A percentile compares a stretch with the other conserved stretches of the same genome.
These are phyloP conservation scores for Hesperia comma DNA, from an alignment of 2,888 invertebrate genomes.

Conservation along the genomic window DNA sequence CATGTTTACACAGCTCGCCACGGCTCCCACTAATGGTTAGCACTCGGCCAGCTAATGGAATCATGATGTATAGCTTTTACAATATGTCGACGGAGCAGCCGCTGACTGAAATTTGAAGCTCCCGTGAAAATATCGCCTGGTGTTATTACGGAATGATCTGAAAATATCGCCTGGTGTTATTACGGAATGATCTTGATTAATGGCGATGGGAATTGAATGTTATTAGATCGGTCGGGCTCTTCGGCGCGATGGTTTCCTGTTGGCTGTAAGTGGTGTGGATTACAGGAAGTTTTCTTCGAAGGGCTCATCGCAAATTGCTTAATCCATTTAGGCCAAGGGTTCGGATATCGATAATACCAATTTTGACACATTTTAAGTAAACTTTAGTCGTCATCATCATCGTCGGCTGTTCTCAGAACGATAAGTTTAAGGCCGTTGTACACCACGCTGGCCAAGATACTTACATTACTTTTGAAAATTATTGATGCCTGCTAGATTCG, in stretches of 20 bases:
- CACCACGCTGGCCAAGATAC: too few relatives aligned
- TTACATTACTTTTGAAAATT: too few relatives aligned
- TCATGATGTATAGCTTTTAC: constrained; percentile 33
- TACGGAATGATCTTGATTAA: too few relatives aligned
- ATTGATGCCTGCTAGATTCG: too few relatives aligned
- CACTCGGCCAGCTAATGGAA: constrained; percentile 31
- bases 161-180: background rate
- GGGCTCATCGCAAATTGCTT: too few relatives aligned
- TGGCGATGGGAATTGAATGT: background rate
- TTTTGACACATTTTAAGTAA: too few relatives aligned
- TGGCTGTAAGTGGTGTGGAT: background rate
- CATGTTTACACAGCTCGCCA: constrained; percentile 14
- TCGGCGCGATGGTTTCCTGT: background rate
- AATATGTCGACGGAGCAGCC: constrained; percentile 15
- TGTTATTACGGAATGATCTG: background rate
- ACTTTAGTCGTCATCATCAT: too few relatives aligned
- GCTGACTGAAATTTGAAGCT: constrained; percentile 4
- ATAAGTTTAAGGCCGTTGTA: too few relatives aligned
- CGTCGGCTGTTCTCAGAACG: too few relatives aligned
- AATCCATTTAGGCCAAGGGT: too few relatives aligned
- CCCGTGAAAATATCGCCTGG: background rate
- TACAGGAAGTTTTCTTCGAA: background rate
- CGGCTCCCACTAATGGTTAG: constrained; percentile 16
- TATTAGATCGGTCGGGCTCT: background rate
- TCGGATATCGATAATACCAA: too few relatives aligned